Evolutionary conservation across 2,888 invertebrate genomes (phyloP), one percentile per base, ranked within the genome.

Genomic region (Nomada hirtipes): DNA sequence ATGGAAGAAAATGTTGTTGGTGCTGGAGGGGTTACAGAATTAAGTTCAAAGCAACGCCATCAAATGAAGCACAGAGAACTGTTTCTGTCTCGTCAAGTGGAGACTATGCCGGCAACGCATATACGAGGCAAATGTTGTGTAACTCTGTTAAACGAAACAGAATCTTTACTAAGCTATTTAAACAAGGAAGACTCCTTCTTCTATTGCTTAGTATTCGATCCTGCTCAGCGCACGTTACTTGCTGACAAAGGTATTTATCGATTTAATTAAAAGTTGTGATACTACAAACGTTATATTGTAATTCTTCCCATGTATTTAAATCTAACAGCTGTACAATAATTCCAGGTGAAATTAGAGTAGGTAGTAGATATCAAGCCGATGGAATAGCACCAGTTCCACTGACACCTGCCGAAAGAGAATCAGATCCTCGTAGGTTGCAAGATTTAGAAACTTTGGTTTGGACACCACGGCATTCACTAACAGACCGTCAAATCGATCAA

Each of bases 101-200:
- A 99, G 95, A 99, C 99, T 80, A 95, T 99, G 94, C 99, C 99
- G 82, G 99, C 99, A 89, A 99, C 99, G 83, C 98, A 99, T 95
- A 99, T 99, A 92, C 96, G 99, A 93, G 99, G 99, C 94, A 99
- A 99, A 96, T 99, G 99, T 95, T 97, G 98, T 90, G 99, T 99
- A 91, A 99, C 99, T 90, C 96, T 99, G 91, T 97, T 99, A 95
- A 99, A 99, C 95, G 99, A 99, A 96, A 99, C 99, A 78, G 99
- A 99, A 95, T 98, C 98, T 89, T 96, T 99, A 92, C 96, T 97
- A 94, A 98, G 98, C 94, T 99, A 99, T 96, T 96, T 99, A 94
- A 97, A 98, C 95, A 98, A 98, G 96, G 98, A 98, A 96, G 99
- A 99, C 95, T 97, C 98, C 94, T 99, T 99, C 96, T 99, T 99